phyloP scores from a whole-genome alignment of 2,797 vertebrate species.

The Otolemur crassicaudatus region DNA sequence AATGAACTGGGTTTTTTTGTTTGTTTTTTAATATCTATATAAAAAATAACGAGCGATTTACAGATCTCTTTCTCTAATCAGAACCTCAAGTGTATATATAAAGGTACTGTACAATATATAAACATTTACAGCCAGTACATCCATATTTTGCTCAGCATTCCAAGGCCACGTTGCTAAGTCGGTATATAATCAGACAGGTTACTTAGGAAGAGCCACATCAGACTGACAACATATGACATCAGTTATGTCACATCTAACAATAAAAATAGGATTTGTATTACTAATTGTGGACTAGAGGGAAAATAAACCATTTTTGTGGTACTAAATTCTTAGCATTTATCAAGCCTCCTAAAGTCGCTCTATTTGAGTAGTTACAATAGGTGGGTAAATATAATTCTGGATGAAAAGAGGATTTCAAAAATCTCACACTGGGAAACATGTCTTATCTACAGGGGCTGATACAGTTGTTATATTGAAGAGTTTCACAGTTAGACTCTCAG shows the following conservation, averaged over 20 bases:
- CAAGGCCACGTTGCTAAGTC: conserved; percentile 94
- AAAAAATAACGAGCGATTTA: conserved; percentile 99
- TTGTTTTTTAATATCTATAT: conserved; percentile 94
- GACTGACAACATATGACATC: conserved; percentile 83
- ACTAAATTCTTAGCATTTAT: conserved; percentile 72
- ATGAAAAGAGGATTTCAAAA: conserved; percentile 47
- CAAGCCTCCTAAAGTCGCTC: conserved; percentile 68
- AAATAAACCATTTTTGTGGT: conserved; percentile 72
- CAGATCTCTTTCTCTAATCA: conserved; percentile 95
- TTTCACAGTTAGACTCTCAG: conserved; percentile 80
- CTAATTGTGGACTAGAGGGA: conserved; percentile 68
- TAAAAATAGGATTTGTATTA: conserved; percentile 75
- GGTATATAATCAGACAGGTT: conserved; percentile 83
- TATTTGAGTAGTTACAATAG: conserved; percentile 68
- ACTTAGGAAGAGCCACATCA: conserved; percentile 87
- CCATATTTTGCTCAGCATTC: conserved; percentile 90
- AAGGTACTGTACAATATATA: conserved; percentile 99
- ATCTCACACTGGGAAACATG: conserved; percentile 43
- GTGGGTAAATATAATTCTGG: conserved; percentile 67
- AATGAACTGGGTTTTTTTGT: conserved; percentile 86
- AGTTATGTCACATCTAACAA: conserved; percentile 82
- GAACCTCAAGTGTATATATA: conserved; percentile 96
- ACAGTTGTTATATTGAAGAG: conserved; percentile 57
- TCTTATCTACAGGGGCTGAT: conserved; percentile 78
- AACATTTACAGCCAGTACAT: conserved; percentile 99